A percentile compares a stretch with the other conserved stretches of the same genome.
These are phyloP conservation scores for Lasioglossum morio DNA, from an alignment of 2,888 invertebrate species.

Conservation along the genomic window DNA sequence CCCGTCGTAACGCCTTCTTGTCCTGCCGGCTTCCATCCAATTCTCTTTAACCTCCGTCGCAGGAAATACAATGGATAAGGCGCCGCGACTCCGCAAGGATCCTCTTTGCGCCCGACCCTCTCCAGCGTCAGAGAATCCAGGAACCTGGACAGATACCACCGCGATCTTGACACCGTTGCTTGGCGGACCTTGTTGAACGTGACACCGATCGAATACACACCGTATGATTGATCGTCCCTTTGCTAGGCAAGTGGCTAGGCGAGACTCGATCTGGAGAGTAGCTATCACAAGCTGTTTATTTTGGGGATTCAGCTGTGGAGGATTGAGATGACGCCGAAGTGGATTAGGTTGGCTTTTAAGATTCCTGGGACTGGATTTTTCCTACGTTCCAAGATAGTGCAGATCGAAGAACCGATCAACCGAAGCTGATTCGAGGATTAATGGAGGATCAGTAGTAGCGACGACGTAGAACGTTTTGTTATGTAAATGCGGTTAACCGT, in stretches of 20 bases:
- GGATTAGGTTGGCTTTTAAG: neutral
- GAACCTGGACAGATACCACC: conserved; percentile 12
- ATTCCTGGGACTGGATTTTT: neutral
- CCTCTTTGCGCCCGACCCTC: conserved; percentile 12
- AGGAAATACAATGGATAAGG: conserved; percentile 79
- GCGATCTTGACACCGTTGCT: conserved; percentile 30
- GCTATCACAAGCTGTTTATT: neutral
- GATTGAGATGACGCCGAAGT: neutral
- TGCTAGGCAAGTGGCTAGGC: neutral
- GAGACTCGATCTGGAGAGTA: neutral
- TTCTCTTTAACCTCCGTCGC: conserved; percentile 81
- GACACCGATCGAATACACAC: neutral
- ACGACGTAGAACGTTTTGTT: neutral
- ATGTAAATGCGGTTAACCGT: neutral
- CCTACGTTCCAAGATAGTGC: no score
- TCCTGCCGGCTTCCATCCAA: conserved; percentile 77
- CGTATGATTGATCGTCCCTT: neutral
- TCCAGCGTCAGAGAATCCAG: neutral
- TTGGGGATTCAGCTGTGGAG: neutral
- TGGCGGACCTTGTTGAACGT: conserved; percentile 12
- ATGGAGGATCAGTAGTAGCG: neutral
- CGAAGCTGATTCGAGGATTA: neutral
- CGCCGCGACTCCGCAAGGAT: conserved; percentile 42
- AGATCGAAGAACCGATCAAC: neutral
- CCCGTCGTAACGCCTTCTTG: conserved; percentile 70